phyloP scores from a whole-genome alignment of 2,888 invertebrate genomes.

The Exephanes ischioxanthus region DNA sequence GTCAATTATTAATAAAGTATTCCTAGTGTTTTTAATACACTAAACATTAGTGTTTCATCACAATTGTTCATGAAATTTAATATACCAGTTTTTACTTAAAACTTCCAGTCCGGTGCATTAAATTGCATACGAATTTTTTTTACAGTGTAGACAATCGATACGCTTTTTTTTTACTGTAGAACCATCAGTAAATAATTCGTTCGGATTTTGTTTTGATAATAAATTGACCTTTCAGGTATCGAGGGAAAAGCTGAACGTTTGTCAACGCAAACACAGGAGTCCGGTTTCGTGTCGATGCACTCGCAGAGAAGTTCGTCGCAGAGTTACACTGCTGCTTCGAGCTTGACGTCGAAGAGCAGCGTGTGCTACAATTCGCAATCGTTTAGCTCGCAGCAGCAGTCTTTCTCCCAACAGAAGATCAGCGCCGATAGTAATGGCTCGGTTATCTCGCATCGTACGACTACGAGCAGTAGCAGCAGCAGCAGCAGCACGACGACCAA shows the following conservation, averaged over 20 bases:
- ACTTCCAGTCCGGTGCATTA: too few relatives aligned
- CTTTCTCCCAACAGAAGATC: slow-evolving; percentile 80
- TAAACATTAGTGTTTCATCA: too few relatives aligned
- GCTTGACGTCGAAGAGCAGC: slow-evolving; percentile 87
- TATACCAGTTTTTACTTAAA: too few relatives aligned
- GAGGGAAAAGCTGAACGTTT: slow-evolving; percentile 84
- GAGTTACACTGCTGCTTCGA: slow-evolving; percentile 85
- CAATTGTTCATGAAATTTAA: too few relatives aligned
- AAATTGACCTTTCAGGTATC: slow-evolving; percentile 75
- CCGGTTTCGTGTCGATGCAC: slow-evolving; percentile 88
- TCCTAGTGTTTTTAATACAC: too few relatives aligned
- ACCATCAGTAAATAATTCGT: not conserved
- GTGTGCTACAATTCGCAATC: slow-evolving; percentile 84
- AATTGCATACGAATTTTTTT: too few relatives aligned
- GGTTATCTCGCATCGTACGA: slow-evolving; percentile 79
- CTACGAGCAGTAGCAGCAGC: slow-evolving; percentile 71
- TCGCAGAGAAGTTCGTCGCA: slow-evolving; percentile 88
- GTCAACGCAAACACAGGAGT: slow-evolving; percentile 85
- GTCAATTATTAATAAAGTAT: not conserved
- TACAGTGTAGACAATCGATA: not conserved
- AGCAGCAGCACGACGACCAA: slow-evolving; percentile 72
- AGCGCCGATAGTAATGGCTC: slow-evolving; percentile 81
- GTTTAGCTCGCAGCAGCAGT: slow-evolving; percentile 79
- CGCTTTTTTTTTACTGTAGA: not conserved
- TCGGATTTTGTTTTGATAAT: not conserved